Percentiles rank a stretch among this genome's conserved stretches.
phyloP scores from a whole-genome alignment of 2,113 vertebrate species.

The Gila orcuttii region DNA sequence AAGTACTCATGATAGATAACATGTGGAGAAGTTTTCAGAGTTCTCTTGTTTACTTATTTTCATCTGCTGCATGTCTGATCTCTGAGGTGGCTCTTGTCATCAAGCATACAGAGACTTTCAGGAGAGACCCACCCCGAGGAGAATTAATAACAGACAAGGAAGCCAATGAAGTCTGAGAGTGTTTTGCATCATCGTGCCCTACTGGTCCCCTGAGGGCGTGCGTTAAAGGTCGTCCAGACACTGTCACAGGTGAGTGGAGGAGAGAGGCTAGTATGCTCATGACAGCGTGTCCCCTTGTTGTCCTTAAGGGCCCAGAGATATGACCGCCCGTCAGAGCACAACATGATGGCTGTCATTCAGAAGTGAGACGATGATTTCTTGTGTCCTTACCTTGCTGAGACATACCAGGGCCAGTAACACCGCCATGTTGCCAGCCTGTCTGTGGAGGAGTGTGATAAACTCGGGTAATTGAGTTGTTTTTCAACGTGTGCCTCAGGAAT shows the following conservation, averaged over 20 bases:
- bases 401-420: background rate
- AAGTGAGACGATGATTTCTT: constrained; percentile 29
- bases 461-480: constrained; percentile 9
- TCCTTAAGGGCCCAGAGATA: constrained; percentile 72
- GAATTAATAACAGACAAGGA: constrained; percentile 68
- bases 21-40: constrained; percentile 60
- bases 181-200: constrained; percentile 67
- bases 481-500: background rate
- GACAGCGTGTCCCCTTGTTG: constrained; percentile 72
- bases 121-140: constrained; percentile 54
- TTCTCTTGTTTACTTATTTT: constrained; percentile 67
- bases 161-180: constrained; percentile 62
- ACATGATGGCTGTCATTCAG: constrained; percentile 78
- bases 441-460: background rate
- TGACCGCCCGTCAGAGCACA: constrained; percentile 69
- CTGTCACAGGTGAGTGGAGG: constrained; percentile 71
- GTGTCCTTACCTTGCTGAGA: constrained; percentile 19
- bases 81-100: constrained; percentile 66
- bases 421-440: background rate
- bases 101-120: constrained; percentile 60
- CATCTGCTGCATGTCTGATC: constrained; percentile 61
- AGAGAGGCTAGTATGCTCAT: constrained; percentile 69
- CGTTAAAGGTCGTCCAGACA: constrained; percentile 72
- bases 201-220: constrained; percentile 63
- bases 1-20: constrained; percentile 32